Evolutionary conservation across 1,140 invertebrate genomes (phyloP).

Genomic region (Cataglyphis hispanica): DNA sequence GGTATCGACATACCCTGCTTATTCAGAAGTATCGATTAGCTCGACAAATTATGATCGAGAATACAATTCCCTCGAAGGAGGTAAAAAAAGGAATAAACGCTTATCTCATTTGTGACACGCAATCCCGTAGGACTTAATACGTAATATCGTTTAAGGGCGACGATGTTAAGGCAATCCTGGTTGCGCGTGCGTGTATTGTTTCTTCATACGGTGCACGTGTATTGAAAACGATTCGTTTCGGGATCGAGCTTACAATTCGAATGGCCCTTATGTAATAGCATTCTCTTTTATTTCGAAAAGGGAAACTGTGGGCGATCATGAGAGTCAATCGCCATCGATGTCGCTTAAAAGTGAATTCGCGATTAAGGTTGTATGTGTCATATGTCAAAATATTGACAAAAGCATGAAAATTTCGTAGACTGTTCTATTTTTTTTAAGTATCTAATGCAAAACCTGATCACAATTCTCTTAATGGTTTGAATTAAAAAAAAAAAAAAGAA

Average conservation of each 20-base stretch:
- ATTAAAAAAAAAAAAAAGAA: no score
- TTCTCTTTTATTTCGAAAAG: conserved; percentile 37
- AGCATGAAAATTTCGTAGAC: no score
- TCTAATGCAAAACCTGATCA: no score
- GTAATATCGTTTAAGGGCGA: neutral
- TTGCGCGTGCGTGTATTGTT: neutral
- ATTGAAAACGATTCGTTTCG: conserved; percentile 23
- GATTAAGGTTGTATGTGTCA: neutral
- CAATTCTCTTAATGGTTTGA: no score
- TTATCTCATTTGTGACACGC: neutral
- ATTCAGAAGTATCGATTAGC: neutral
- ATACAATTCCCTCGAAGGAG: conserved; percentile 14
- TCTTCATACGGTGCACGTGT: no score
- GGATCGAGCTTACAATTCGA: conserved; percentile 42
- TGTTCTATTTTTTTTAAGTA: no score
- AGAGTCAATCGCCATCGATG: conserved; percentile 41
- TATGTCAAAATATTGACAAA: no score
- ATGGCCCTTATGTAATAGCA: conserved; percentile 8
- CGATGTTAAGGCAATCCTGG: neutral
- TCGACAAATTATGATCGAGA: neutral
- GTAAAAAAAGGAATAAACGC: neutral
- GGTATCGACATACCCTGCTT: neutral
- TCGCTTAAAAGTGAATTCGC: neutral
- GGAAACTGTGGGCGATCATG: conserved; percentile 17
- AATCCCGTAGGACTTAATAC: no score